Base-by-base conservation (phyloP, 2,888 invertebrate genomes). In the Cryptocephalus moraei region DNA sequence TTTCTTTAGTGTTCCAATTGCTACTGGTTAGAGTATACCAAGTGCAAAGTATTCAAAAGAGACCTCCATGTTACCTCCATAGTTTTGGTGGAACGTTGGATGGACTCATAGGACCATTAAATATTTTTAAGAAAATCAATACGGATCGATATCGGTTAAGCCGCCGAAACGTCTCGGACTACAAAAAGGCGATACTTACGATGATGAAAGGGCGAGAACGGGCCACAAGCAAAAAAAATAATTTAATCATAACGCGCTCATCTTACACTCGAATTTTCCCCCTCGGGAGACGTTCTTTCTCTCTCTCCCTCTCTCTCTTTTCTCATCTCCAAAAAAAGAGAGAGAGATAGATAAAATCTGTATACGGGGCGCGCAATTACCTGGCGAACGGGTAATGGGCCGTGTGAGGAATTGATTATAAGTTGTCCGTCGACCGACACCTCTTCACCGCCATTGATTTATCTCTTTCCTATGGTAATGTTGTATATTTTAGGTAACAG, bases 361-460 rank as follows among this genome's bases (percentile, higher is more conserved):
- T 22, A 22, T 22, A 12, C 36, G 12, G 36, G 12, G 36, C 36
- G 36, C 36, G 45, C 47, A 50, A 50, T 50, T 43, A 48, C 43
- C 34, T 44, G 38, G 44, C 44, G 41, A 53, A 54, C 50, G 48
- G 51, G 57, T 55, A 54, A 54, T 53, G 50, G 55, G 53, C 62
- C 57, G 60, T 59, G 61, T 62, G 62, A 63, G 62, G 64, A 63
- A 64, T 64, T 65, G 64, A 65, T 65, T 65, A 64, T 56, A 63
- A 64, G 56, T 61, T 60, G 59, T 60, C 46, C 46, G 45, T 49
- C 45, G 48, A 49, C 56, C 56, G 56, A 58, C 60, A 56, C 56
- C 54, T 56, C 51, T 53, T 22, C 51, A 52, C 47, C 45, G 33
- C 53, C 45, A 47, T 55, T 59, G 61, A 62, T 62, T 62, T 62